Base-by-base conservation (phyloP, 1,140 invertebrate species). In the Palaemon carinicauda region DNA sequence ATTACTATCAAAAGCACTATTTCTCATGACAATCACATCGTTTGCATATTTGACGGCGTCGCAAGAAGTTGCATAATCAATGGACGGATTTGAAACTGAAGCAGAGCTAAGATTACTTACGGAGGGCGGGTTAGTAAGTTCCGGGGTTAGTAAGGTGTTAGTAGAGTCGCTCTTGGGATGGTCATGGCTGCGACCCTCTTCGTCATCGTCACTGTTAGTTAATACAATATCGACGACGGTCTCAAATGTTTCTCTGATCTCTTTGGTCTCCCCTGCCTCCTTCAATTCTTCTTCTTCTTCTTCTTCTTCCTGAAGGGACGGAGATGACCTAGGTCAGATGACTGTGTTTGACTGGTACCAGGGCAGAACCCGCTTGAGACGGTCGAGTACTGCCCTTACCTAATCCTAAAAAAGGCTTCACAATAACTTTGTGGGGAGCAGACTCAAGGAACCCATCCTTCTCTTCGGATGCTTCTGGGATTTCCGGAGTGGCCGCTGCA, bases 341-440 rank as follows among this genome's bases (percentile, higher is more conserved):
- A 51, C 7, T 52, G 24, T 79, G 75, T 87, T n/a, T 65, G 33
- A 78, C 85, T 29, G 54, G 53, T 71, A 65, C 81, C 79, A 89
- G 89, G 87, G 82, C 86, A 86, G 84, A 53, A 79, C 86, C 73
- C 74, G 77, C 73, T 31, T 84, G 88, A 87, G 85, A 87, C 81
- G 33, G 54, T 50, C 74, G 79, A 84, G 82, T 73, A 79, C 80
- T 88, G 86, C 82, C 87, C 89, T 88, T 89, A 89, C 89, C 89
- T 89, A 88, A 89, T 81, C 87, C 89, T 89, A 89, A 89, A 89
- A 89, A 89, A 89, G 89, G 87, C 86, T 88, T 80, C 29, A 81
- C 56, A 53, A 65, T 80, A 69, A 80, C 85, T 27, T 60, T 82
- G 69, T 78, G 80, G 71, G 85, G 51, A 17, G 82, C 29, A 53